These are phyloP conservation scores for Cyclopterus lumpus DNA, from an alignment of 2,797 vertebrate genomes.

Conservation along the genomic window DNA sequence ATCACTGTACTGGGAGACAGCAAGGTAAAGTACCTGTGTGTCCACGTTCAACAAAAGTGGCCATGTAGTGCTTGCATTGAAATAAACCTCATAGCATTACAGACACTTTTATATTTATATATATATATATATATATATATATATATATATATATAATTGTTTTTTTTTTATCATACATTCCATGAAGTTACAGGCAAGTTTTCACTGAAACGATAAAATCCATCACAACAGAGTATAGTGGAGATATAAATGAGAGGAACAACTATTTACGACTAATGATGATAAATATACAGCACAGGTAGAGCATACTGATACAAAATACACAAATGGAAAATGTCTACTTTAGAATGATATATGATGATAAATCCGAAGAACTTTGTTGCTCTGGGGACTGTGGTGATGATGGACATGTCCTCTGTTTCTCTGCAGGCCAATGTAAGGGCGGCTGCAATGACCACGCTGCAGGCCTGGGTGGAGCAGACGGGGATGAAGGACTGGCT, in stretches of 20 bases:
- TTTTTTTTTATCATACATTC: too few species aligned
- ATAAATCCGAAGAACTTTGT: neutral
- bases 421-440: conserved; percentile 88
- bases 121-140: too few species aligned
- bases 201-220: neutral
- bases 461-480: conserved; percentile 96
- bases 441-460: conserved; percentile 89
- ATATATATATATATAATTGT: too few species aligned
- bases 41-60: neutral
- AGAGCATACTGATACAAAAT: neutral
- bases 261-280: neutral
- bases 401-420: neutral
- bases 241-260: neutral
- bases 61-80: neutral
- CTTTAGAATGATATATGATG: neutral
- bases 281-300: neutral
- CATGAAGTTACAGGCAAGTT: neutral
- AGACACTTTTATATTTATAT: too few species aligned
- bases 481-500: conserved; percentile 99
- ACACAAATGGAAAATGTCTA: neutral
- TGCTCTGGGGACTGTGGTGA: neutral
- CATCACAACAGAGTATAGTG: neutral
- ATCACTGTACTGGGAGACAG: conserved; percentile 96
- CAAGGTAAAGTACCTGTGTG: conserved; percentile 85
- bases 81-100: neutral